Evolutionary conservation across 64 coral and sea anemone genomes (phyloP), one percentile per base, ranked within the genome.

Genomic region (Stichodactyla helianthus): DNA sequence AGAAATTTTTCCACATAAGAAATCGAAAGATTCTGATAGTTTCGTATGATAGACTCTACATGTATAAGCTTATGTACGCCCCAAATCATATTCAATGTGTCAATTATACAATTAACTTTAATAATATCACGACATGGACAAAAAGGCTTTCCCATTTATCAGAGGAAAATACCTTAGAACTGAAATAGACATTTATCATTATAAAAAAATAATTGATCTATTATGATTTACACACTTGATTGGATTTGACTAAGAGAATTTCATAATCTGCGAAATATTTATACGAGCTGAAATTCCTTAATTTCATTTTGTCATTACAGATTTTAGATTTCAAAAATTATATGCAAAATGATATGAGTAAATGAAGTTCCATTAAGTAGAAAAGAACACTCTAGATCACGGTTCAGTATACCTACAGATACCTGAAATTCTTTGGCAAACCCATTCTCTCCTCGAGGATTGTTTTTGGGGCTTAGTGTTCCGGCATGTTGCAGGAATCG

Each of bases 391-490:
- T 44, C 35, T 44, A 44, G 35, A 44, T 44, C 2, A 2, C 35
- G 35, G 35, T 15, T 58, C 14, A 58, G 55, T 11, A 27, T 31
- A 25, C 10, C 68, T 74, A 81, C 44, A 19, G 1, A 71, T 91
- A 91, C 90, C 90, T 87, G 85, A 59, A 91, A 91, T 83, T 91
- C 90, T 71, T 87, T 87, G 0, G 90, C 77, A 83, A 91, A 91
- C 3, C 90, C 90, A 57, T 91, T 91, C 26, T 91, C 90, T 86
- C 90, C 16, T 71, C 58, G 77, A 9, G 71, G 50, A 26, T 87
- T 91, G 85, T 82, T 86, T 8, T 77, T 52, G 10, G 84, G 90
- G 13, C 87, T 60, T 6, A 91, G 60, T 65, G 84, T 74, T 35
- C 83, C 79, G 7, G 84, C 85, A 23, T 91, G 90, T 68, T 61